phyloP scores from a whole-genome alignment of 2,888 invertebrate genomes.

The Drosophila borealis region DNA sequence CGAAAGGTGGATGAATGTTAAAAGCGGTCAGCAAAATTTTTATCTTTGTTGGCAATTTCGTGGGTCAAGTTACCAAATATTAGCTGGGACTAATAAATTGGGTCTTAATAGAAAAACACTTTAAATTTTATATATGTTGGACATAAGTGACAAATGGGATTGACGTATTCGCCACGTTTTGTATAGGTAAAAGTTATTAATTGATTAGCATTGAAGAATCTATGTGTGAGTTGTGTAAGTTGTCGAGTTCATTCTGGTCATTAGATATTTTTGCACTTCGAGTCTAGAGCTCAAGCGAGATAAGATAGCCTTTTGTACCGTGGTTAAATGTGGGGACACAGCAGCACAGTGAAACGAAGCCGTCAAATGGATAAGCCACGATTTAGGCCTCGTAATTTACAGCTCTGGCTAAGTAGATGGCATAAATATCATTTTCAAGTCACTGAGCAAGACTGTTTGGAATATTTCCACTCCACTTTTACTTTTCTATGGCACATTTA shows the following conservation, averaged over 20 bases:
- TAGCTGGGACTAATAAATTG: not conserved
- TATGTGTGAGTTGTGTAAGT: constrained; percentile 12
- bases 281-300: not conserved
- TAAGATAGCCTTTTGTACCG: constrained; percentile 1
- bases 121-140: no score
- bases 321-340: not conserved
- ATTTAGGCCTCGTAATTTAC: not conserved
- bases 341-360: not conserved
- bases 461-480: constrained; percentile 17
- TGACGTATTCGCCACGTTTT: not conserved
- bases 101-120: no score
- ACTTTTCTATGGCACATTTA: not conserved
- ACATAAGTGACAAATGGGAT: not conserved
- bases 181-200: not conserved
- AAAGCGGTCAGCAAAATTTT: not conserved
- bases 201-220: constrained; percentile 1
- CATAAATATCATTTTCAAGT: not conserved
- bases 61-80: constrained; percentile 4
- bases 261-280: not conserved
- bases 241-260: not conserved
- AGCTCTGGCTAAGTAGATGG: not conserved
- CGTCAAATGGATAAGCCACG: constrained; percentile 1
- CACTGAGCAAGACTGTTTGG: not conserved
- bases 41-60: not conserved
- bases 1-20: not conserved